phyloP scores from a whole-genome alignment of 2,888 invertebrate species.

The Galerucella pusilla region DNA sequence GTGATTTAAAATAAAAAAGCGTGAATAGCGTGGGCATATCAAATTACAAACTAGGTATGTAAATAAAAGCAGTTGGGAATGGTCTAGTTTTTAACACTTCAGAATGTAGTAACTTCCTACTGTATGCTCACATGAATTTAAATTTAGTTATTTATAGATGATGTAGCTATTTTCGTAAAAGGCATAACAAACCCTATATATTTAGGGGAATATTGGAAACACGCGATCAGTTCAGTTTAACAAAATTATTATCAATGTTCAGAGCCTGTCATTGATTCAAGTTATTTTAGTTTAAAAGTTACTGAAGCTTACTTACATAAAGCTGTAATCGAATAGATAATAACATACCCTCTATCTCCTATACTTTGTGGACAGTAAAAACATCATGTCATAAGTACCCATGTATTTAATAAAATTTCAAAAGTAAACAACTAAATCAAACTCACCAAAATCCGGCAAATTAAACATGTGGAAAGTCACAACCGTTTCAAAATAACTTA shows the following conservation, averaged over 20 bases:
- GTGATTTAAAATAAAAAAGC: conserved; percentile 18
- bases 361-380: conserved; percentile 1
- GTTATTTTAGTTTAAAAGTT: neutral
- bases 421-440: conserved; percentile 15
- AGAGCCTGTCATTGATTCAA: neutral
- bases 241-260: neutral
- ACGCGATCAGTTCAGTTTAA: neutral
- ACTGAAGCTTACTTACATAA: conserved; percentile 3
- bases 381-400: neutral
- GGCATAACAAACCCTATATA: conserved; percentile 54
- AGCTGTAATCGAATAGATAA: conserved; percentile 9
- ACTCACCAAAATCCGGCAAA: conserved; percentile 48
- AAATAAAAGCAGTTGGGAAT: conserved; percentile 26
- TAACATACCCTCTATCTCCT: conserved; percentile 10
- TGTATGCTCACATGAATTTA: conserved; percentile 54
- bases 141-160: conserved; percentile 55
- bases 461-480: conserved; percentile 42
- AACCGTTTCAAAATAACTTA: conserved; percentile 42
- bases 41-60: conserved; percentile 26
- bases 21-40: conserved; percentile 31
- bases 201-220: conserved; percentile 27
- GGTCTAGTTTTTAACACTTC: conserved; percentile 41
- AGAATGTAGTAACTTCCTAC: conserved; percentile 55
- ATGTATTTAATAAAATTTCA: neutral
- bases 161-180: conserved; percentile 55